Base-by-base conservation (phyloP, 1,140 invertebrate species). In the Conus ventricosus region DNA sequence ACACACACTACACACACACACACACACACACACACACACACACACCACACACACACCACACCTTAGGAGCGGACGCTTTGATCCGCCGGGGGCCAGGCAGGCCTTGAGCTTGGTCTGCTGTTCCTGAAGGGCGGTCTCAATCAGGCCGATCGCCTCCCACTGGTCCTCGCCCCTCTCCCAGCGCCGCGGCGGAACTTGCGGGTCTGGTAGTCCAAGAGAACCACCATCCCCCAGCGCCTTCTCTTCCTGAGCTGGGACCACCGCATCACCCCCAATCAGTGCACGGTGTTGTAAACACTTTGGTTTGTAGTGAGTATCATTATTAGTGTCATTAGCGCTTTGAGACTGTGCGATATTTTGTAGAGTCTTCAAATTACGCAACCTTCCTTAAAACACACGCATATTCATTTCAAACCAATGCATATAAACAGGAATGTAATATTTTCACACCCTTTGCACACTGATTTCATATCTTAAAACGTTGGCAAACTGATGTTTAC, bases 141-240 rank as follows among this genome's bases (percentile, higher is more conserved):
- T 71, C 13, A 20, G 13, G 17, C 23, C 17, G 67, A 71, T 71
- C 13, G 7, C 67, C 67, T 23, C 67, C 67, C 67, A 71, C 13
- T 20, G 11, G 6, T 20, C 15, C 23, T n/a, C 67, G 6, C 1
- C 15, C 13, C 85, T 75, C 15, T 91, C 53, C 1, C 90, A 89
- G 1, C 88, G 88, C 23, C 92, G 90, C 20, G 67, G 82, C 88
- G 93, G 87, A 94, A 94, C 88, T 92, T 94, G 13, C 93, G 88
- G n/a, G 89, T 88, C 83, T 94, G 91, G 83, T 91, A 92, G 84
- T 94, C 94, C 89, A 90, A 93, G 17, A 94, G 85, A 53, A 94
- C 90, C 51, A 94, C 91, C 91, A 92, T 92, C 27, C 94, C 94
- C 92, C 4, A 92, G 57, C 51, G 88, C 89, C 2, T 84, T 23